Evolutionary conservation across 2,113 vertebrate genomes (phyloP), one percentile per base, ranked within the genome.

Genomic region (Eubucco bourcierii): DNA sequence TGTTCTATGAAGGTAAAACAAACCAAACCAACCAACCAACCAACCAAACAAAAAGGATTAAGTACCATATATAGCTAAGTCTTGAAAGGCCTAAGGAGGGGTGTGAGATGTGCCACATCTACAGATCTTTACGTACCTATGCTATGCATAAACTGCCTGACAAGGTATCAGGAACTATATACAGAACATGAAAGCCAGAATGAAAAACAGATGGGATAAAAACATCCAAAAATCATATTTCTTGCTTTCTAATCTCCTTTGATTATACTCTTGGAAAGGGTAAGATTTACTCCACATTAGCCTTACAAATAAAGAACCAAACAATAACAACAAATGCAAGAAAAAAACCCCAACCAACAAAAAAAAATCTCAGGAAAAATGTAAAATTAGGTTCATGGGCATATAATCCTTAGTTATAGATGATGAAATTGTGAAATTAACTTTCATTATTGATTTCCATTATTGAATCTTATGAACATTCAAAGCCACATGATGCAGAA

Each of bases 201-300:
- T 90, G 95, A 63, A 94, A 96, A 95, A 61, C 90, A 97, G 94
- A 95, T 94, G 83, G 66, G 78, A 87, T 24, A 61, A 41, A 90
- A 92, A 93, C 71, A 93, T 89, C 92, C 87, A 58, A 96, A 97
- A 91, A 61, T 77, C 80, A 80, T 72, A 60, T 92, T 97, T 81
- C 34, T 68, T 72, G 21, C 41, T 94, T 97, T 85, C 8, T 25
- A 50, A 4, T 50, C 31, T 52, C 17, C 63, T 86, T 47, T 80
- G 52, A 74, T 31, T 59, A 81, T 65, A 58, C 52, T 29, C 18
- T 47, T 60, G 33, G 9, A 90, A 85, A 56, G 15, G 7, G 6
- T 55, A 87, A 79, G 27, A 76, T 74, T 88, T 94, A 93, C 84
- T 92, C 56, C 52, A 79, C 68, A 77, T 88, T 68, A 15, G 71